Evolutionary conservation across 2,113 vertebrate genomes (phyloP), one percentile per base, ranked within the genome.

Genomic region (Toxotes jaculatrix): DNA sequence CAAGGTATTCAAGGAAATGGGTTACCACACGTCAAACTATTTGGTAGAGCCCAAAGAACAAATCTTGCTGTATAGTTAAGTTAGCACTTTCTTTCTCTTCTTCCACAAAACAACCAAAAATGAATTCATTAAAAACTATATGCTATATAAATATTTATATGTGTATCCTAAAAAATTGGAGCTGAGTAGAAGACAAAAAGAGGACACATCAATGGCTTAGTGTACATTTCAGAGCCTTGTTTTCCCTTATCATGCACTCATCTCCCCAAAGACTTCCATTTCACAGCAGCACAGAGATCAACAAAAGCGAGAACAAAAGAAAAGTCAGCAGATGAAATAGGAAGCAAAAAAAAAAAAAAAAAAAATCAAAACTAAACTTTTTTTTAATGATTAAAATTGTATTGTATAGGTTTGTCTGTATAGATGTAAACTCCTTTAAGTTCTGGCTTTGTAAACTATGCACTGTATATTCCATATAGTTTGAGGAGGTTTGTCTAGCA

Each of bases 371-470:
- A 27, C 27, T 27, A 23, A 40, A 71, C 32, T 73, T 86, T 90
- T 89, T 88, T 88, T 88, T 79, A 84, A 84, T 80, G 68, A 73
- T 83, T 45, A 73, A 74, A 84, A 85, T 61, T 45, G 87, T 93
- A 91, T 84, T 89, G 82, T 91, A 86, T 93, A 92, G 76, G 82
- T 91, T 78, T 77, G 74, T 87, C 81, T 92, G 90, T 91, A 92
- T 92, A 89, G 69, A 90, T 91, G 80, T 89, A 79, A 91, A 86
- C 85, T 84, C 88, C 81, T 66, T 72, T 90, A 72, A 81, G 83
- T 89, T 93, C 84, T 80, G 92, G 93, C 94, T 95, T 92, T 93
- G 95, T 95, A 95, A 96, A 95, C 95, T 96, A 95, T 96, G 95
- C 95, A 96, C 93, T 95, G 94, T 95, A 95, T 93, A 94, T 93